Base-by-base conservation (phyloP, 2,888 invertebrate genomes). In the Exocentrus adspersus region DNA sequence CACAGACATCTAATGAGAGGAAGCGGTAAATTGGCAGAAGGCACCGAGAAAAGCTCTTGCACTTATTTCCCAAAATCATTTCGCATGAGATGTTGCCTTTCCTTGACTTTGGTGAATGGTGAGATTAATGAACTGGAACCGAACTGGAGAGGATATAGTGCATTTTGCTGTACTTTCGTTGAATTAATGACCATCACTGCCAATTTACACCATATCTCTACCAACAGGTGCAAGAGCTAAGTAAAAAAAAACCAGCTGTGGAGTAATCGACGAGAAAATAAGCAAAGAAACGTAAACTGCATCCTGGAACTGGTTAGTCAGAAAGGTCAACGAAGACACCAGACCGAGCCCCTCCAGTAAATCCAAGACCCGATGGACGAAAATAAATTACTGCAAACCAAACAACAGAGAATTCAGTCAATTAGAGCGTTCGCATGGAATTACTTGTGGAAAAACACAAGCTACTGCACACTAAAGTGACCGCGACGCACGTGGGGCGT, bases 401-500 rank as follows among this genome's bases (percentile, higher is more conserved):
- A 48, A 21, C 20, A 16, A 14, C 20, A 20, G 37, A 2, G 4
- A n/a, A n/a, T n/a, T n/a, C 17, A 12, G 9, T 32, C 21, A 46
- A 42, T 45, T 28, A 17, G 14, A 37, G 30, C 17, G 46, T 58
- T 37, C 30, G 17, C 58, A 37, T 48, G 32, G 37, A 32, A 14
- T 21, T 45, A 58, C 58, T 48, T 58, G 58, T n/a, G 24, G 24
- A 53, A 53, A 41, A 41, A 21, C 41, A 28, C 48, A n/a, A 16
- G 58, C 57, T 24, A 46, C 41, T 51, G 59, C 59, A 48, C 50
- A 28, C 46, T 58, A 46, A 58, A 58, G 58, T 58, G 58, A 58
- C 48, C 48, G 58, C 53, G 46, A 21, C 46, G 54, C 61, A 61
- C 61, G 61, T 61, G 61, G 54, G 48, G 54, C 17, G 24, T 54